Base-by-base conservation (phyloP, 2,888 invertebrate species). In the Drosophila hamatofila region DNA sequence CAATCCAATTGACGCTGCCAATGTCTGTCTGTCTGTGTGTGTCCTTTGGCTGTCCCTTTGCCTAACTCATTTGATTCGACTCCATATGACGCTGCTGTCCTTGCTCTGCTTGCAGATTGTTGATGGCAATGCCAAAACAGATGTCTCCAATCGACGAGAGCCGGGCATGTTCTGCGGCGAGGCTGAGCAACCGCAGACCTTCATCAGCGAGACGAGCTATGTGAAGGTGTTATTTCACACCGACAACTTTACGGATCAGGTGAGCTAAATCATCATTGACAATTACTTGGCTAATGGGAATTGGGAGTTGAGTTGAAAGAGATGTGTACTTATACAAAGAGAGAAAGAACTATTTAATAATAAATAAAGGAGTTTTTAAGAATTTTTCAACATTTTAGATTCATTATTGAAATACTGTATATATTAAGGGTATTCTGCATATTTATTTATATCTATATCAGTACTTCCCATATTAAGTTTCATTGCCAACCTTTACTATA, bases 141-240 rank as follows among this genome's bases (percentile, higher is more conserved):
- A 97, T 91, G 96, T 97, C 39, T 97, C 96, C 69, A 97, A 97
- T 93, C 95, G 97, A 39, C 96, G 97, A 87, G 97, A 97, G 85
- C 97, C 97, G 0, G 98, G 98, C 4, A 95, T 97, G 89, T 98
- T 97, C 93, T 98, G 98, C 91, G 98, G 98, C 0, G 98, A 98
- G 93, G 97, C 97, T 56, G 98, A 98, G 91, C 97, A 98, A 89
- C 97, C 97, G 0, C 97, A 98, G 93, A 97, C 97, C 33, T 98
- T 98, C 94, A 98, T 98, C 93, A 98, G 97, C 59, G 98, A 98
- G 93, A 98, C 98, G 61, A 97, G 97, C 92, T 97, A 97, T 93
- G 97, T 98, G 66, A 97, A 97, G 93, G 96, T 98, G 74, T 95
- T 97, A 78, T 98, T 98, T 93, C 97, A 97, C 92, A 96, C 97